Base-by-base conservation (phyloP, 2,888 invertebrate species). In the Agrotis clavis region DNA sequence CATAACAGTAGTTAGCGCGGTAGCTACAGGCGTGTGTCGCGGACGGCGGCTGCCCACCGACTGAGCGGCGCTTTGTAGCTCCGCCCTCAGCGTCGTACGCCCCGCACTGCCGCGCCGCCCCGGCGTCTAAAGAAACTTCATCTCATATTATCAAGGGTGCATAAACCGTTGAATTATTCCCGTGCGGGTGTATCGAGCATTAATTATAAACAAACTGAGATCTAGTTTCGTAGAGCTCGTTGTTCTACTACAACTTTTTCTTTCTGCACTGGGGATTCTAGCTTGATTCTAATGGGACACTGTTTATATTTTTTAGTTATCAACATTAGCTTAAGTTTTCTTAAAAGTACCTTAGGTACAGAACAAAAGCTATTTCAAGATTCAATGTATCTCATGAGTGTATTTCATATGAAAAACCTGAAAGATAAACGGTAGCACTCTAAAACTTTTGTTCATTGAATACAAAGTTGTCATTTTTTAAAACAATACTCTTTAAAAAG, bases 91-190 rank as follows among this genome's bases (percentile, higher is more conserved):
- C 90, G 91, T 88, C 91, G 85, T 87, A 92, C 94, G 93, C 92
- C 93, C 92, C 91, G 91, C 93, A 87, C 92, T 88, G 83, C 91
- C 88, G 87, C 91, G 77, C 86, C 86, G 83, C 94, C 94, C 92
- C 92, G 92, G 87, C 94, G 93, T 93, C 93, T 92, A 90, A 94
- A 93, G 94, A 94, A 96, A 96, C 95, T 95, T 95, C 93, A 93
- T 94, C 94, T 94, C 94, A 91, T 93, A 94, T 93, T 94, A 94
- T 94, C 92, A 93, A 93, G 95, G 94, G 95, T 94, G 94, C 94
- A 95, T 94, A 94, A 93, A 92, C 94, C 93, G 91, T 92, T 90
- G 92, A 94, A 94, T 95, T 94, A 94, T 93, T 92, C 93, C 92
- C 93, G 88, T 87, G 93, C 92, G 93, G 90, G 90, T 90, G 90